phyloP scores from a whole-genome alignment of 2,888 invertebrate genomes.

The Lomographa bimaculata region DNA sequence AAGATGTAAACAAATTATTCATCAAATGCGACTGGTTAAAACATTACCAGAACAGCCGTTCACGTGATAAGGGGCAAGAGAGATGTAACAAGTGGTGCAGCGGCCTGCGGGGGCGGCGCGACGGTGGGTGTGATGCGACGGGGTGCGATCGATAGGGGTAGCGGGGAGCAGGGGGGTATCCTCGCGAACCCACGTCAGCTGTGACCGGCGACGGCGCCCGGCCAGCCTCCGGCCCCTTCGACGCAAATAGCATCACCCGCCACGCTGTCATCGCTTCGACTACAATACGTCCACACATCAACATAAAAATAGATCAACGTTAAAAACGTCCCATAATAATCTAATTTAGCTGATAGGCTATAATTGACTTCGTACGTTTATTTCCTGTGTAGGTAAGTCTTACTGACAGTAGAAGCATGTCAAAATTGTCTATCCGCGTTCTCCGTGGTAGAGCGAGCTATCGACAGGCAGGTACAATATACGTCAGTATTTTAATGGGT shows the following conservation, averaged over 20 bases:
- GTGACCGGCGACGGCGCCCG: slow-evolving; percentile 37
- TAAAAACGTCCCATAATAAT: slow-evolving; percentile 7
- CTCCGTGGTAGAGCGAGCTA: too few species aligned
- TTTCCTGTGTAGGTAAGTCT: too few species aligned
- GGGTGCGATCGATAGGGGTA: slow-evolving; percentile 48
- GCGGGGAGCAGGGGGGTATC: slow-evolving; percentile 37
- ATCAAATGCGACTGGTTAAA: too few species aligned
- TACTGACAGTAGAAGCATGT: too few species aligned
- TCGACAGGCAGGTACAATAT: too few species aligned
- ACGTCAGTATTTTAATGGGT: too few species aligned
- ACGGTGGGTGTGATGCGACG: slow-evolving; percentile 42
- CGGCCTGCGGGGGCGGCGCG: too few species aligned
- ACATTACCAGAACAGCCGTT: too few species aligned
- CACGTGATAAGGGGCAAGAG: slow-evolving; percentile 28
- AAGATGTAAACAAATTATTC: too few species aligned
- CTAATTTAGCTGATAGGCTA: slow-evolving; percentile 4
- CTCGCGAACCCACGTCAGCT: slow-evolving; percentile 47
- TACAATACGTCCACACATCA: slow-evolving; percentile 18
- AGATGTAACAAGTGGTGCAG: slow-evolving; percentile 77
- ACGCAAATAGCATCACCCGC: slow-evolving; percentile 41
- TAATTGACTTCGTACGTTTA: too few species aligned
- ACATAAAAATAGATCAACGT: slow-evolving; percentile 10
- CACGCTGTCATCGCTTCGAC: slow-evolving; percentile 24
- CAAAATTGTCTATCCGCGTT: too few species aligned
- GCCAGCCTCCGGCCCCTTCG: slow-evolving; percentile 41